phyloP scores from a whole-genome alignment of 2,888 invertebrate species.

The Desoria tigrina region DNA sequence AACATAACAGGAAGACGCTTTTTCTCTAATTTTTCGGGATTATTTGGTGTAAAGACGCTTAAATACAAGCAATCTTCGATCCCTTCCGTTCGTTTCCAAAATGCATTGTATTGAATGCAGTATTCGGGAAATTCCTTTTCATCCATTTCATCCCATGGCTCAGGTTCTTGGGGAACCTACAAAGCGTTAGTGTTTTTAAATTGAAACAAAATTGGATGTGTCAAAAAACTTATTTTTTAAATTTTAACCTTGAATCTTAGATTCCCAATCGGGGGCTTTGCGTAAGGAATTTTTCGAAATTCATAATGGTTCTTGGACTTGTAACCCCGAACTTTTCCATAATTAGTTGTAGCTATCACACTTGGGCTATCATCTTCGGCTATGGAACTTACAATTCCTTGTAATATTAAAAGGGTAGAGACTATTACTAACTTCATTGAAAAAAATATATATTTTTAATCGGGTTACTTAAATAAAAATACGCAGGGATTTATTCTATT shows the following conservation, averaged over 20 bases:
- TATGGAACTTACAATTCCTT: background rate
- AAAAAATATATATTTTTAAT: background rate
- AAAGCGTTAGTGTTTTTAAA: background rate
- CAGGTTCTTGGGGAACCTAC: conserved; percentile 31
- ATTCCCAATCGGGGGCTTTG: conserved; percentile 33
- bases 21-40: background rate
- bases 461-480: background rate
- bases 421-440: background rate
- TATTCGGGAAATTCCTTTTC: conserved; percentile 32
- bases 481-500: too few species aligned
- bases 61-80: background rate
- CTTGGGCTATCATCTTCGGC: conserved; percentile 16
- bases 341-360: conserved; percentile 29
- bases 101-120: conserved; percentile 43
- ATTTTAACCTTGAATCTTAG: conserved; percentile 30
- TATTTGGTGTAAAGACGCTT: conserved; percentile 23
- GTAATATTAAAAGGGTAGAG: background rate
- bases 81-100: conserved; percentile 43
- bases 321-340: conserved; percentile 38
- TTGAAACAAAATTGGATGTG: conserved; percentile 2
- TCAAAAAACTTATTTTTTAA: background rate
- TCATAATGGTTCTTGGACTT: conserved; percentile 28
- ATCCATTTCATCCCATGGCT: conserved; percentile 25
- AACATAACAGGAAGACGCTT: conserved; percentile 39
- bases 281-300: conserved; percentile 37